Base-by-base conservation (phyloP, 2,113 vertebrate genomes). In the Manacus vitellinus region DNA sequence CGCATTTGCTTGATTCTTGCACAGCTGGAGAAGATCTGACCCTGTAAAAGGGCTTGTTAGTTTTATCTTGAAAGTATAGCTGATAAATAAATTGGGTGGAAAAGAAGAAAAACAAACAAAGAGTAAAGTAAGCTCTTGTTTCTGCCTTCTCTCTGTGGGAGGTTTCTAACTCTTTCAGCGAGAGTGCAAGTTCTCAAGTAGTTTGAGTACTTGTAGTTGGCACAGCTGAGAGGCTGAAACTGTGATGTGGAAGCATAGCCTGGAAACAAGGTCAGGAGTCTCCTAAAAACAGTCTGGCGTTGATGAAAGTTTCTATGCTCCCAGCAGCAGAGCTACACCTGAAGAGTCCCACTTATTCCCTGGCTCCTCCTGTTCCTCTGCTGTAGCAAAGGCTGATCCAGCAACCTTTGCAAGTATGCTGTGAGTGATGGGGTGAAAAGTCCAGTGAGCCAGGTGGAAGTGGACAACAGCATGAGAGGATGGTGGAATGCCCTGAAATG, bases 21-120 rank as follows among this genome's bases (percentile, higher is more conserved):
- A 84, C 80, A 91, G 55, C 87, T 94, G 87, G 80, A 47, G 71
- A 84, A 84, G 52, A 54, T 59, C 51, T 87, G 65, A 70, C 79
- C 44, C 25, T 73, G 30, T 88, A n/a, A 80, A 88, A 76, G 22
- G 31, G 46, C 27, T 83, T 70, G 41, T 80, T 88, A 76, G 71
- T 61, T 92, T 92, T 83, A 41, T 86, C 66, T 58, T 52, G 71
- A 46, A 85, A 86, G 8, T 44, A 49, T 49, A 83, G 49, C 44
- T 76, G 49, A 59, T 91, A 82, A 79, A 79, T 88, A 88, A 81
- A 67, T n/a, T 10, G 22, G 8, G 4, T 20, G 6, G 2, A 0
- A 1, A 4, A 7, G 10, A 35, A 30, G 35, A 10, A 41, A 73
- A 61, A 10, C 30, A 78, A 91, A 49, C 41, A 62, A 62, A 58